Evolutionary conservation across 2,113 vertebrate species (phyloP).

Genomic region (Pionites leucogaster): DNA sequence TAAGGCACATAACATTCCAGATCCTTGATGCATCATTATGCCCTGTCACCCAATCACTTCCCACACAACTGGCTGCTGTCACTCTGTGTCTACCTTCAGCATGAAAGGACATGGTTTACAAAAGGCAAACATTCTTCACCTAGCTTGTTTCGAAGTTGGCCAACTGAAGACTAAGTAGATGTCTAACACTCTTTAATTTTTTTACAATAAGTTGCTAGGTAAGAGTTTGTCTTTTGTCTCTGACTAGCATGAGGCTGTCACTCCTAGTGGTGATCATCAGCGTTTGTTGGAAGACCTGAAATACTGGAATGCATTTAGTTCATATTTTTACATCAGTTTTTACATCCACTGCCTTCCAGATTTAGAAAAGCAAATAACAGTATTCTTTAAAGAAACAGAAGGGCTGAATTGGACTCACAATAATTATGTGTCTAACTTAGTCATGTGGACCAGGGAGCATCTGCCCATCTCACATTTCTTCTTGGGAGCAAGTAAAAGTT

Average conservation of each 20-base stretch:
- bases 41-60: not conserved
- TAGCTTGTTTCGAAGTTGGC: not conserved
- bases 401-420: not conserved
- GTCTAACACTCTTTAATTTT: not conserved
- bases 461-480: not conserved
- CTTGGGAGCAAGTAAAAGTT: not conserved
- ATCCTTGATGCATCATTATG: not conserved
- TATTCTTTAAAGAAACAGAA: not conserved
- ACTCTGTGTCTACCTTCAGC: not conserved
- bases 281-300: not conserved
- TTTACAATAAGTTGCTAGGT: not conserved
- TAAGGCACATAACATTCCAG: not conserved
- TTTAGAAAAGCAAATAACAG: not conserved
- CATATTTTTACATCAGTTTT: not conserved
- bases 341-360: not conserved
- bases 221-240: not conserved
- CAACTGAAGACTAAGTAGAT: not conserved
- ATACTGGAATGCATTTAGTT: not conserved
- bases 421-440: not conserved
- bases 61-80: not conserved
- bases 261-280: not conserved
- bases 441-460: not conserved
- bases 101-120: not conserved
- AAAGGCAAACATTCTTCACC: not conserved
- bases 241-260: not conserved